phyloP scores from a whole-genome alignment of 1,140 invertebrate species.

The Megathymus violae region DNA sequence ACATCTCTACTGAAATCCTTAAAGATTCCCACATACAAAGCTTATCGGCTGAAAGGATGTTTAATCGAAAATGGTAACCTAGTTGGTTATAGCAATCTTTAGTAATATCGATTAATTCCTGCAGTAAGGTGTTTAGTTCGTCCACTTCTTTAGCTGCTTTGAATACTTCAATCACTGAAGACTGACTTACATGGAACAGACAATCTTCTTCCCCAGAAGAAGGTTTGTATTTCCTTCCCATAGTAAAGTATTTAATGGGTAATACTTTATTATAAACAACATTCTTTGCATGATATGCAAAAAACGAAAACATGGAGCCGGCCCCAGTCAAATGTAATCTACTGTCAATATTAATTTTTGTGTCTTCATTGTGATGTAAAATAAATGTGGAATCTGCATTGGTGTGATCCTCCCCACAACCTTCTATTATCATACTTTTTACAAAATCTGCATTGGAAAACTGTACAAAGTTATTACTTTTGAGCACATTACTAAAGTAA shows the following conservation, averaged over 20 bases:
- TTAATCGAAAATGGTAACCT: slow-evolving; percentile 86
- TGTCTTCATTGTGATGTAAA: slow-evolving; percentile 81
- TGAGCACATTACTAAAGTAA: slow-evolving; percentile 79
- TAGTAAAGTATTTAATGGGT: slow-evolving; percentile 86
- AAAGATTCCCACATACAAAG: slow-evolving; percentile 86
- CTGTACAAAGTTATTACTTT: slow-evolving; percentile 78
- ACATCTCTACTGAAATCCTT: slow-evolving; percentile 87
- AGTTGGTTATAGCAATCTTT: slow-evolving; percentile 84
- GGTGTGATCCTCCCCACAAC: slow-evolving; percentile 85
- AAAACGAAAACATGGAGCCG: slow-evolving; percentile 85
- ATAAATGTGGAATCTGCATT: slow-evolving; percentile 83
- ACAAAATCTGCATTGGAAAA: slow-evolving; percentile 88
- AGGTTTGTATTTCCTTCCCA: slow-evolving; percentile 86
- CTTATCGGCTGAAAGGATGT: slow-evolving; percentile 82
- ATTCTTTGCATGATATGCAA: slow-evolving; percentile 87
- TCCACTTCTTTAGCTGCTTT: slow-evolving; percentile 72
- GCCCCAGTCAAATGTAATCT: slow-evolving; percentile 87
- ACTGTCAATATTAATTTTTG: slow-evolving; percentile 74
- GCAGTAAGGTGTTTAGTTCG: slow-evolving; percentile 77
- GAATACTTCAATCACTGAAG: slow-evolving; percentile 85
- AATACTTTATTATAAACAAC: slow-evolving; percentile 81
- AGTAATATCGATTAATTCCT: slow-evolving; percentile 74
- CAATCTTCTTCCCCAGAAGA: slow-evolving; percentile 65
- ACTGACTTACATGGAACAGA: slow-evolving; percentile 86
- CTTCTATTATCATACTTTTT: slow-evolving; percentile 88